Evolutionary conservation across 2,888 invertebrate species (phyloP).

Genomic region (Abrostola tripartita): DNA sequence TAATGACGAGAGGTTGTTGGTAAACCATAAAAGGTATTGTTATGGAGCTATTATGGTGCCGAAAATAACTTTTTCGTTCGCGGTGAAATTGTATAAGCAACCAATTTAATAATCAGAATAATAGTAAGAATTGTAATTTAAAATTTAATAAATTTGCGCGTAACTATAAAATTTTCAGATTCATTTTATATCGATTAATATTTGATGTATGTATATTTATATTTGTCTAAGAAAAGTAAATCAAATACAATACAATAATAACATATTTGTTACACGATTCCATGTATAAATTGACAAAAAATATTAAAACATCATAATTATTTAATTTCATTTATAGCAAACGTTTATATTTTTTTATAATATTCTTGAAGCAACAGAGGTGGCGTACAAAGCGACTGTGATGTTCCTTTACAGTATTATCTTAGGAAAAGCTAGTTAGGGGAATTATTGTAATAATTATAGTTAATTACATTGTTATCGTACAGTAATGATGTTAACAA

Average conservation of each 20-base stretch:
- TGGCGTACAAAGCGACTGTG: constrained; percentile 74
- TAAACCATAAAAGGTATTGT: constrained; percentile 48
- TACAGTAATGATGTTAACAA: constrained; percentile 51
- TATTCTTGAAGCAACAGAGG: constrained; percentile 23
- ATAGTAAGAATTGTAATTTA: not conserved
- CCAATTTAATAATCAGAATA: constrained; percentile 10
- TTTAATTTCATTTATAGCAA: constrained; percentile 1
- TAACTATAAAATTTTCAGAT: not conserved
- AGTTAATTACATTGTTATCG: constrained; percentile 31
- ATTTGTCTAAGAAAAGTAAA: too few species aligned
- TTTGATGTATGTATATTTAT: too few species aligned
- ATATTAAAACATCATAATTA: not conserved
- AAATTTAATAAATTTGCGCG: not conserved
- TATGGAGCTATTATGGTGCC: constrained; percentile 44
- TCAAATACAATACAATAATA: too few species aligned
- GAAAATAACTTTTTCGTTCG: constrained; percentile 38
- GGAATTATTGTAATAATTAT: constrained; percentile 13
- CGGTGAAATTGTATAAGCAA: constrained; percentile 39
- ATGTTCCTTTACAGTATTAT: constrained; percentile 83
- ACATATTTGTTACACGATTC: too few species aligned
- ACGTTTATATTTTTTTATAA: constrained; percentile 4
- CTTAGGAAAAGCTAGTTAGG: constrained; percentile 62
- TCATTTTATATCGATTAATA: too few species aligned
- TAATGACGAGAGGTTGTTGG: constrained; percentile 48
- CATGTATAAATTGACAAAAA: not conserved